These are phyloP conservation scores for Chaetodon trifasciatus DNA, from an alignment of 2,797 vertebrate species.

Conservation along the genomic window DNA sequence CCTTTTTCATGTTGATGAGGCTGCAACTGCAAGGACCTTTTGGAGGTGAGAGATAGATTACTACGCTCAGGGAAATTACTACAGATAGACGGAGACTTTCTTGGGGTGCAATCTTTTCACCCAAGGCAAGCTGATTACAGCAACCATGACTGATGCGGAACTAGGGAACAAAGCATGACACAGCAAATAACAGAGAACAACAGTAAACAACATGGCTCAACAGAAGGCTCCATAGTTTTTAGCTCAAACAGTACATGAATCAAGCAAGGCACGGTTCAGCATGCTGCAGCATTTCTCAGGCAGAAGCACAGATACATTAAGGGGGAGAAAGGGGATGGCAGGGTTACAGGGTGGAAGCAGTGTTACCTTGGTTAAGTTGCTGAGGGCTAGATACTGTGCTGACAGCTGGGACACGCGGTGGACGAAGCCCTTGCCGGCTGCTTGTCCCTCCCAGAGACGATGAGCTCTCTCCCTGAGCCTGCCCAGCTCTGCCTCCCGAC, in stretches of 20 bases:
- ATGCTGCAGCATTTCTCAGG: constrained; percentile 42
- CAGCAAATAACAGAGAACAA: constrained; percentile 36
- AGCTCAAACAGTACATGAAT: constrained; percentile 33
- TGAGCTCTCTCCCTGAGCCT: constrained; percentile 95
- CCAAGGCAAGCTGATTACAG: constrained; percentile 34
- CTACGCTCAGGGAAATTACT: constrained; percentile 44
- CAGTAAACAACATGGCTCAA: constrained; percentile 30
- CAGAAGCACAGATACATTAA: constrained; percentile 37
- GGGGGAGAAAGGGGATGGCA: background rate
- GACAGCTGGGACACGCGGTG: constrained; percentile 98
- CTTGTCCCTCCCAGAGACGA: constrained; percentile 96
- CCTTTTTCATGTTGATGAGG: constrained; percentile 60
- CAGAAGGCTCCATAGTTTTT: constrained; percentile 26
- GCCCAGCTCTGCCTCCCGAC: constrained; percentile 93
- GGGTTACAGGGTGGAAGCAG: constrained; percentile 26
- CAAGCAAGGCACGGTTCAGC: constrained; percentile 45
- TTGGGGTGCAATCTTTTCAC: constrained; percentile 5
- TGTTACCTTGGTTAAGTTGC: constrained; percentile 97
- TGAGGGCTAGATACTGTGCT: constrained; percentile 95
- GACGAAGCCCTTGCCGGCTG: constrained; percentile 96
- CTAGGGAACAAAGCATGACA: constrained; percentile 45
- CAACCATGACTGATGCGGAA: constrained; percentile 33
- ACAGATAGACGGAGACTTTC: constrained; percentile 22
- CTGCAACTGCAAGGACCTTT: constrained; percentile 32
- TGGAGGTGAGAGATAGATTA: constrained; percentile 36